Base-by-base conservation (phyloP, 2,797 vertebrate species). In the Myotis planiceps region DNA sequence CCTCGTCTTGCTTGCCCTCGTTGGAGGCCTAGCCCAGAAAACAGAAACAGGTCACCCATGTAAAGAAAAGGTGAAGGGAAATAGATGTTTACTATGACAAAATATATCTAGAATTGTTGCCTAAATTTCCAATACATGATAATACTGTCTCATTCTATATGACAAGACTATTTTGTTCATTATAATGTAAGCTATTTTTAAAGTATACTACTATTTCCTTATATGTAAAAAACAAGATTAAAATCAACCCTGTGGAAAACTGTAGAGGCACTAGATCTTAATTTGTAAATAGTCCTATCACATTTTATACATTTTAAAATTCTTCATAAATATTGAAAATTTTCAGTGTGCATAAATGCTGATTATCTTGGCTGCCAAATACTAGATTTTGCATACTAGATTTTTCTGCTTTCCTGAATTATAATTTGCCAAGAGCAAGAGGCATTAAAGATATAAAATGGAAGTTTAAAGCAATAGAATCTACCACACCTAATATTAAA, bases 391-490 rank as follows among this genome's bases (percentile, higher is more conserved):
- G 1, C 95, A 92, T 29, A 84, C 42, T 51, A 95, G 95, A 96
- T 98, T 98, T 98, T 98, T 86, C 74, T 96, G 91, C 66, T 95
- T 97, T 95, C 74, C 88, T 98, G 96, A 97, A 97, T 94, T 98
- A 95, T 9, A 32, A 96, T 76, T 96, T 97, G 78, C 96, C 94
- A 94, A 97, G 74, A 97, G 71, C 88, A 98, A 47, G 88, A 96
- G 60, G 47, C 78, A 94, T 53, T 95, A 65, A 87, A 97, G 88
- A 87, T 69, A 45, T 51, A 96, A 98, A 96, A 81, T 95, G 90
- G 98, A 97, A 96, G 60, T 88, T 97, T 96, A 97, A 97, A 98
- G 96, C 95, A 95, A 85, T 98, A 98, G 96, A 97, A 96, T 97
- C 94, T 98, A 98, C 94, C 85, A 96, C 92, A 97, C 94, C 96